phyloP scores from a whole-genome alignment of 2,113 vertebrate species.

The Parotia lawesii region DNA sequence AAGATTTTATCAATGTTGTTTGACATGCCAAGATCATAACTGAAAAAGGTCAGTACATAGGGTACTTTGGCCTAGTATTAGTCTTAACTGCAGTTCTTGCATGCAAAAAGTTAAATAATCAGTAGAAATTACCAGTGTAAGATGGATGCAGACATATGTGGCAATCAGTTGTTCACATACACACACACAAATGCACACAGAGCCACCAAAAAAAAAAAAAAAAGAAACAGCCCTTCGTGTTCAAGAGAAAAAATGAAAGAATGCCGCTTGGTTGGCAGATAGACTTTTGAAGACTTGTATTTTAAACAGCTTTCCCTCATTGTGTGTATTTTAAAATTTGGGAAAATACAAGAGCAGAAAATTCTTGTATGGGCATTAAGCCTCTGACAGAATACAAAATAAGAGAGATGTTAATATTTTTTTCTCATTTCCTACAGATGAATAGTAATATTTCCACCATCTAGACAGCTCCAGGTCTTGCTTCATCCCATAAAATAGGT shows the following conservation, averaged over 20 bases:
- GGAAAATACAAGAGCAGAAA: not conserved
- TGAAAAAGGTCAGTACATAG: not conserved
- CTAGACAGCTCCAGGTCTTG: not conserved
- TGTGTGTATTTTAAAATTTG: not conserved
- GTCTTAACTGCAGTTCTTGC: not conserved
- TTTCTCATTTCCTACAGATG: not conserved
- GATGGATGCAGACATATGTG: not conserved
- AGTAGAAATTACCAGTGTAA: not conserved
- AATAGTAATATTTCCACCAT: not conserved
- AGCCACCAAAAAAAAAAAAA: not conserved
- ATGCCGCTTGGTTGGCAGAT: not conserved
- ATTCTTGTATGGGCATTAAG: fast-evolving
- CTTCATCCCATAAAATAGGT: not conserved
- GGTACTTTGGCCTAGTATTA: not conserved
- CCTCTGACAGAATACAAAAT: not conserved
- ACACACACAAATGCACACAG: too few species aligned
- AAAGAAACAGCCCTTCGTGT: not conserved
- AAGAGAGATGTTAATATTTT: not conserved
- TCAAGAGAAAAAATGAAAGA: not conserved
- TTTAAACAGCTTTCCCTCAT: not conserved
- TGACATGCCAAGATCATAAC: not conserved
- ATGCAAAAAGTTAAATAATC: not conserved
- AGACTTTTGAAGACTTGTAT: not conserved
- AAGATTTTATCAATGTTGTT: not conserved
- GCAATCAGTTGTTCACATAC: not conserved